Evolutionary conservation across 2,797 vertebrate species (phyloP).

Genomic region (Sciurus carolinensis): DNA sequence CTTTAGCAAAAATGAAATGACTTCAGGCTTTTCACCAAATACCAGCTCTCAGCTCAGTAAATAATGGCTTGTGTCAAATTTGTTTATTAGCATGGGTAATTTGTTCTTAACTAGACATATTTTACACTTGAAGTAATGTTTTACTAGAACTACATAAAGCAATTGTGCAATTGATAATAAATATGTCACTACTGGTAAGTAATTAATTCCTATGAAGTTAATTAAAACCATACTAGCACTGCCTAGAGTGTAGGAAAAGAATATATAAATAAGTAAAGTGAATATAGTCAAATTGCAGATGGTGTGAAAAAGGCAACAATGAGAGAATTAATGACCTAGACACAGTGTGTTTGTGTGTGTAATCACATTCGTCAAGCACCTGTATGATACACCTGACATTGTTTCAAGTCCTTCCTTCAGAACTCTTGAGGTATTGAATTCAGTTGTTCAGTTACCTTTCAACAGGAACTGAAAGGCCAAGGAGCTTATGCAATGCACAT

Average conservation of each 20-base stretch:
- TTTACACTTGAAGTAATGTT: slow-evolving; percentile 83
- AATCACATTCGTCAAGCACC: not conserved
- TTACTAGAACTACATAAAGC: slow-evolving; percentile 80
- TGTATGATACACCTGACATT: not conserved
- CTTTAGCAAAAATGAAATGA: slow-evolving; percentile 78
- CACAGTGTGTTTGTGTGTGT: not conserved
- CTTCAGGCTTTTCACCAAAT: slow-evolving; percentile 77
- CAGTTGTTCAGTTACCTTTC: not conserved
- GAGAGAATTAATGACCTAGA: not conserved
- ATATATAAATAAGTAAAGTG: slow-evolving; percentile 60
- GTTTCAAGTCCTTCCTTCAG: not conserved
- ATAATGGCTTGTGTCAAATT: slow-evolving; percentile 80
- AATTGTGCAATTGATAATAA: slow-evolving; percentile 83
- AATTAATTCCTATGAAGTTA: slow-evolving; percentile 78
- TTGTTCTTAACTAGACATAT: slow-evolving; percentile 82
- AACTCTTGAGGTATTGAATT: not conserved
- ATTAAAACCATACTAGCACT: slow-evolving; percentile 66
- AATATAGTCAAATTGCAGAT: slow-evolving; percentile 33
- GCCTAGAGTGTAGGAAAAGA: slow-evolving; percentile 58
- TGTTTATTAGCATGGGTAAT: slow-evolving; percentile 82
- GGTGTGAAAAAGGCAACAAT: slow-evolving; percentile 16
- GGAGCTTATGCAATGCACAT: not conserved
- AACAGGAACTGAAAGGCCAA: not conserved
- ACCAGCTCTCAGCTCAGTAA: slow-evolving; percentile 76
- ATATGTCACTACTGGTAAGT: slow-evolving; percentile 81